A percentile compares a stretch with the other conserved stretches of the same genome.
Conservation (phyloP, 2,113 vertebrate genomes). For the Chionomys nivalis region DNA sequence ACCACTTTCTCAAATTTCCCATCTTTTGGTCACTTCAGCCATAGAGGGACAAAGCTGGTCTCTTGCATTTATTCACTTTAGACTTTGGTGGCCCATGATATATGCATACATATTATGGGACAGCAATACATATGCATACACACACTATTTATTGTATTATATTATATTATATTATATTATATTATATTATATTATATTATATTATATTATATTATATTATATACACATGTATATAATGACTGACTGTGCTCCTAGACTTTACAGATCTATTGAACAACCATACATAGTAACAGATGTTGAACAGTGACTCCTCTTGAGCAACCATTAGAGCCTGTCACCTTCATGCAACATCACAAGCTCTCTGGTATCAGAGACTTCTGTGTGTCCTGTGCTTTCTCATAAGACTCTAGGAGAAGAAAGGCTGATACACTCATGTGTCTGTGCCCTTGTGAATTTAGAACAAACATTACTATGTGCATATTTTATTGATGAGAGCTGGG, state of each 20-base stretch:
- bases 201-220: too few relatives aligned
- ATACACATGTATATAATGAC: neutral
- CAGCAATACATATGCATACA: too few relatives aligned
- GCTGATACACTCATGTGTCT: neutral
- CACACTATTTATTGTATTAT: too few relatives aligned
- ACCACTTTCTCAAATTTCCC: neutral
- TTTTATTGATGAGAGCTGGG: constrained; percentile 12
- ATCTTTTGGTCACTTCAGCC: neutral
- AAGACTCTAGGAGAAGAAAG: neutral
- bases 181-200: too few relatives aligned
- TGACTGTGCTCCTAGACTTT: neutral
- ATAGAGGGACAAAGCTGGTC: neutral
- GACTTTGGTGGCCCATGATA: neutral
- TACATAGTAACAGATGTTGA: neutral
- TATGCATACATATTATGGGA: too few relatives aligned
- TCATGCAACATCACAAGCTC: neutral
- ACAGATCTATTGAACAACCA: neutral
- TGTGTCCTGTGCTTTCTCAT: neutral
- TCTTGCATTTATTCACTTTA: neutral
- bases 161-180: too few relatives aligned
- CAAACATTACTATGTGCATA: neutral
- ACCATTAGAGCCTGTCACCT: neutral
- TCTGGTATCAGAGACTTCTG: neutral
- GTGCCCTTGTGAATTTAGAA: neutral
- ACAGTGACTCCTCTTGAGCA: neutral